Evolutionary conservation across 2,797 vertebrate genomes (phyloP), one percentile per base, ranked within the genome.

Genomic region (Salmo trutta): DNA sequence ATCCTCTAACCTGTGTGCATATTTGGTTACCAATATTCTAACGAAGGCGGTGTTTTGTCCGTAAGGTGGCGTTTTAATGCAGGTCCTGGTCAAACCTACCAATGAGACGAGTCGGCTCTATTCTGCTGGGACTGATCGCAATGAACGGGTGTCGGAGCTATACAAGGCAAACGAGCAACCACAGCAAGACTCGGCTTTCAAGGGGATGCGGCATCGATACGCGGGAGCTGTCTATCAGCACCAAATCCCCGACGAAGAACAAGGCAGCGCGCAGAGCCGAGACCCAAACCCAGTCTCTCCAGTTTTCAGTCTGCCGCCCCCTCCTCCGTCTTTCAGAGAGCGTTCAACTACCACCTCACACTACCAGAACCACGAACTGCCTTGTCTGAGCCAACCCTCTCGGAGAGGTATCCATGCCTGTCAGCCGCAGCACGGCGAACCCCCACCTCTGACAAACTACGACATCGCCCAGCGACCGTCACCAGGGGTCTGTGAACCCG

Each of bases 301-400:
- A 70, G 90, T 94, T 79, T 93, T 93, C 90, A 93, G 88, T 88
- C 86, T 95, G 89, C 93, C 93, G 88, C 94, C 93, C 90, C 93
- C 94, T 88, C 94, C 94, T 89, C 92, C 92, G 79, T 91, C 92
- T 84, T 88, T 91, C 85, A 87, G 92, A 86, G 92, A 93, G 87
- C 91, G 91, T 79, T 70, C 85, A 76, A 85, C 88, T 86, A 76
- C 87, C 90, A 84, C 89, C 88, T 87, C 89, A 67, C 86, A 86
- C 77, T 91, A 90, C 81, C 93, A 92, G 86, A 94, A 88, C 88
- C 90, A 91, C 90, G 93, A 92, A 88, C 93, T 92, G 70, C 91
- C 93, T 65, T 92, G 91, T 84, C 81, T 94, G 87, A 94, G 89
- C 81, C 91, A 90, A 84, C 91, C 90, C 80, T 75, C 87, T 3